Base-by-base conservation (phyloP, 2,797 vertebrate species). In the Rousettus madagascariensis region DNA sequence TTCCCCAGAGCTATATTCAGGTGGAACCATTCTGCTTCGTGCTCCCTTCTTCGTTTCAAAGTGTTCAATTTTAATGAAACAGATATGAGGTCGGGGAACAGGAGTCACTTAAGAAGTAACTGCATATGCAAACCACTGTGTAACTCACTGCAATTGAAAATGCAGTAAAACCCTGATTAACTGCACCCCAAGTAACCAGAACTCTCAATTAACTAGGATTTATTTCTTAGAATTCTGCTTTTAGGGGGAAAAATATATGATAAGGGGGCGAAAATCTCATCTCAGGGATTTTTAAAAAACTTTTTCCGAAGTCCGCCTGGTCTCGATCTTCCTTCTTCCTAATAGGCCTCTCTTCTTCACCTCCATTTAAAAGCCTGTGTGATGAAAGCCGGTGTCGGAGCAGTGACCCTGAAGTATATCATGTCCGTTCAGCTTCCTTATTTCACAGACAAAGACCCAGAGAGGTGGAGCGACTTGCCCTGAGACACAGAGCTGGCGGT, bases 81-180 rank as follows among this genome's bases (percentile, higher is more conserved):
- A 94, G 92, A 96, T 94, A 96, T 74, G 95, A 97, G 90, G 95
- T 95, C 93, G 57, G 96, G 90, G 96, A 97, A 91, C 95, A 95
- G 97, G 89, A 97, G 96, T 86, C 97, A 93, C 95, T 95, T 94
- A 96, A 68, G 86, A 96, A 95, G 94, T 97, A 95, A 96, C 69
- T 92, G 90, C 95, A 51, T 94, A 86, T 94, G 93, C 96, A 97
- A 98, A 96, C 96, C 86, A 55, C 90, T 89, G 90, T 93, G 79
- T 92, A 93, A 80, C 69, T 92, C 85, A 12, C 74, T 59, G 55
- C 82, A 36, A 66, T 78, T 66, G 86, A 93, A 93, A 95, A 86
- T 38, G 92, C 92, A 77, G 74, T 90, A 84, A 94, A 95, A 87
- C 83, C 83, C 84, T 95, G 88, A 96, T 95, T 86, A 92, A 96